Evolutionary conservation across 2,113 vertebrate species (phyloP).

Genomic region (Bombycilla garrulus): DNA sequence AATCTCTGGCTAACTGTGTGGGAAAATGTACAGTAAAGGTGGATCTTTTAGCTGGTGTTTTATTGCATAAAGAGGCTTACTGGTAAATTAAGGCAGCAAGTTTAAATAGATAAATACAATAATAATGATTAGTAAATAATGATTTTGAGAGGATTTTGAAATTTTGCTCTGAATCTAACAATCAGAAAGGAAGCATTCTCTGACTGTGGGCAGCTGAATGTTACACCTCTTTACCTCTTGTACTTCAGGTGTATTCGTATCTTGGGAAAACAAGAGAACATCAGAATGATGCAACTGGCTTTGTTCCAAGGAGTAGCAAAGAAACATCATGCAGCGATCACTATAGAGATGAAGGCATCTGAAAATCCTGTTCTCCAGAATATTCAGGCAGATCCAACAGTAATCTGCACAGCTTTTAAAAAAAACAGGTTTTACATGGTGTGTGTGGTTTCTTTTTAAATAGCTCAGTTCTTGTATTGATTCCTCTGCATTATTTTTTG

Average conservation of each 20-base stretch:
- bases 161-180: neutral
- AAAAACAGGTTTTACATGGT: slow-evolving; percentile 99
- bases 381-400: slow-evolving; percentile 87
- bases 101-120: neutral
- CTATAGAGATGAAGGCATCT: slow-evolving; percentile 97
- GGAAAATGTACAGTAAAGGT: neutral
- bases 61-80: fast-evolving
- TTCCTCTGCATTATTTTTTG: neutral
- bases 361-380: slow-evolving; percentile 94
- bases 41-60: neutral
- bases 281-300: slow-evolving; percentile 89
- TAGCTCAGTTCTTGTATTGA: neutral
- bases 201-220: neutral
- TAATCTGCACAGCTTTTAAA: slow-evolving; percentile 96
- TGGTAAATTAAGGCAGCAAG: neutral
- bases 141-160: neutral
- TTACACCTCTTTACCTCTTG: neutral
- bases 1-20: neutral
- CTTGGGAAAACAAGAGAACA: slow-evolving; percentile 96
- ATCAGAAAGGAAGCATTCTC: neutral
- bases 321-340: slow-evolving; percentile 84
- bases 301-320: slow-evolving; percentile 94
- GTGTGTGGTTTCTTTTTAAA: neutral
- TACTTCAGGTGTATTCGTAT: slow-evolving; percentile 90
- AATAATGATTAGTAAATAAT: neutral